phyloP scores from a whole-genome alignment of 2,113 vertebrate genomes.

The Zapus hudsonius region DNA sequence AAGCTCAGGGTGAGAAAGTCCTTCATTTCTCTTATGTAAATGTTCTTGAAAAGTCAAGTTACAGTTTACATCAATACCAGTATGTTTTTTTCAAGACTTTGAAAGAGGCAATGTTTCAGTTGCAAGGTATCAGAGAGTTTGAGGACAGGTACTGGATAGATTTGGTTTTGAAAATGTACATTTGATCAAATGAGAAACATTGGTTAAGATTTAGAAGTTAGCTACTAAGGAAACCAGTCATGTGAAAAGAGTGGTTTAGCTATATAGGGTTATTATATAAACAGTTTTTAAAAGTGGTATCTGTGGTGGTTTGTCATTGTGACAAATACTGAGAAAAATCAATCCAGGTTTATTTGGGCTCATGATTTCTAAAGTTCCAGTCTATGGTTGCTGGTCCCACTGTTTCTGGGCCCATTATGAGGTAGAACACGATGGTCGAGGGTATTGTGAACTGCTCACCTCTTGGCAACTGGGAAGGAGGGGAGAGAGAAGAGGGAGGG shows the following conservation, averaged over 20 bases:
- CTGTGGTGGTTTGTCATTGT: no score
- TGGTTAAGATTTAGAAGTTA: conserved; percentile 22
- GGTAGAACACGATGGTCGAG: neutral
- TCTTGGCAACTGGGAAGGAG: neutral
- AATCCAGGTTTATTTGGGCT: neutral
- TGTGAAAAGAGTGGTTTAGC: neutral
- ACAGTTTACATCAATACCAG: neutral
- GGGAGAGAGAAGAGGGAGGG: neutral
- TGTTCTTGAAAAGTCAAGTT: conserved; percentile 15
- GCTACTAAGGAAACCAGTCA: conserved; percentile 5
- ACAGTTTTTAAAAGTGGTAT: neutral
- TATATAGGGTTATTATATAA: neutral
- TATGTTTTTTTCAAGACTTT: no score
- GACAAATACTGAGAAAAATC: neutral
- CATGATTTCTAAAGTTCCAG: neutral
- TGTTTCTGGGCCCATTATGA: neutral
- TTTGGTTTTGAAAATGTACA: neutral
- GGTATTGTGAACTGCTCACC: neutral
- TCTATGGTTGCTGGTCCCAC: neutral
- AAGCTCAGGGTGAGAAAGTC: neutral
- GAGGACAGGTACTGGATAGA: neutral
- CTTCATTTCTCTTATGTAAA: neutral
- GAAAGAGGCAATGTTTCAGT: neutral
- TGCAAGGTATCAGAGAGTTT: neutral
- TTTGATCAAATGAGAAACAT: conserved; percentile 29